A percentile compares a stretch with the other conserved stretches of the same genome.
phyloP scores from a whole-genome alignment of 2,113 vertebrate species.

The Gracilinanus agilis region DNA sequence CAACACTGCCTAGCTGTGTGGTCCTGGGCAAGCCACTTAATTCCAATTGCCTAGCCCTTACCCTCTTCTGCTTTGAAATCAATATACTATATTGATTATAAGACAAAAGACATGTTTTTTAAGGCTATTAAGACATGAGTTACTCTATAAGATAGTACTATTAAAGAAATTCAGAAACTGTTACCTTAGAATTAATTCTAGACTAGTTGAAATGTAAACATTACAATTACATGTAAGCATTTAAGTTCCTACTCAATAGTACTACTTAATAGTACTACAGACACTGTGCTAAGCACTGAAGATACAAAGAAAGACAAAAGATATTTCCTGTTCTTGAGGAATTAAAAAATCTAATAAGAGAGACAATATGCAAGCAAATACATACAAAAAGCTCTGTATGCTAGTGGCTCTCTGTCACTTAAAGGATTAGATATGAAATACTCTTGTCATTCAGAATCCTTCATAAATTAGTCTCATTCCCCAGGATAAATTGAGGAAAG shows the following conservation, averaged over 20 bases:
- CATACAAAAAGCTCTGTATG: background rate
- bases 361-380: background rate
- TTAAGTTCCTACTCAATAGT: background rate
- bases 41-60: too few species aligned
- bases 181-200: background rate
- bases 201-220: background rate
- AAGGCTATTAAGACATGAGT: too few species aligned
- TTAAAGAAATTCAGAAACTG: background rate
- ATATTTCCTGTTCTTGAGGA: background rate
- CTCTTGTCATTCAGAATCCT: background rate
- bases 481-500: background rate
- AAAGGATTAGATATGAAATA: background rate
- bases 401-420: background rate
- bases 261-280: too few species aligned
- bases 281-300: background rate
- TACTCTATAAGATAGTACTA: background rate
- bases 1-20: too few species aligned
- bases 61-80: too few species aligned
- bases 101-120: too few species aligned
- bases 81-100: too few species aligned
- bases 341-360: background rate
- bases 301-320: background rate
- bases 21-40: too few species aligned
- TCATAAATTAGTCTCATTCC: background rate
- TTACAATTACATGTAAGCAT: background rate